These are phyloP conservation scores for Pygmarrhopalites habei DNA, from an alignment of 1,140 invertebrate genomes.

Conservation along the genomic window DNA sequence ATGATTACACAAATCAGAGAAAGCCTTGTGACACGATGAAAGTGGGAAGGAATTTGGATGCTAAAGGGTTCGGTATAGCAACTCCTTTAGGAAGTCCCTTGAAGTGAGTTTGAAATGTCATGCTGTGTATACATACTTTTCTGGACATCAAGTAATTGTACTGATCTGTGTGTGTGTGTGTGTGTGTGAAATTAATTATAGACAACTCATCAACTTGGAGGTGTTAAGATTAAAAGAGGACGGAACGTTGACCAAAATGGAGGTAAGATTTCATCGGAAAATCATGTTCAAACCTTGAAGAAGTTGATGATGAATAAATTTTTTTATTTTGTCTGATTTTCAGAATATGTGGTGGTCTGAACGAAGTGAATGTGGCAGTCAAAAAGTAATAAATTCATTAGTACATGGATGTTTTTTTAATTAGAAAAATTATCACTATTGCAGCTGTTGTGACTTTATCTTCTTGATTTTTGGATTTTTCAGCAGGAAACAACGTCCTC, in stretches of 20 bases:
- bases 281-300: too few species aligned
- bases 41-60: conserved; percentile 54
- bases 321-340: too few species aligned
- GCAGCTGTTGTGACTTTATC: background rate
- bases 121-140: too few species aligned
- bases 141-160: background rate
- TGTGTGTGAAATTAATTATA: too few species aligned
- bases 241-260: conserved; percentile 51
- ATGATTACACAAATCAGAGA: conserved; percentile 59
- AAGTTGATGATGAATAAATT: too few species aligned
- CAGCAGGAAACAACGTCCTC: conserved; percentile 46
- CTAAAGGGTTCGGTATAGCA: conserved; percentile 48
- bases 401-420: background rate
- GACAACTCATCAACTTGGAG: conserved; percentile 49
- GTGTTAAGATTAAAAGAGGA: conserved; percentile 56
- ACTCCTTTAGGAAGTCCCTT: conserved; percentile 52
- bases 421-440: background rate
- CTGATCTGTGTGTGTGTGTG: conserved; percentile 4
- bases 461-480: conserved; percentile 2
- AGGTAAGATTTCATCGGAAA: too few species aligned
- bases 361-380: conserved; percentile 43
- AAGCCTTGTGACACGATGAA: conserved; percentile 56
- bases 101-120: conserved; percentile 44
- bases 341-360: conserved; percentile 57
- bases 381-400: conserved; percentile 27